phyloP scores from a whole-genome alignment of 2,113 vertebrate species.

The Craseonycteris thonglongyai region DNA sequence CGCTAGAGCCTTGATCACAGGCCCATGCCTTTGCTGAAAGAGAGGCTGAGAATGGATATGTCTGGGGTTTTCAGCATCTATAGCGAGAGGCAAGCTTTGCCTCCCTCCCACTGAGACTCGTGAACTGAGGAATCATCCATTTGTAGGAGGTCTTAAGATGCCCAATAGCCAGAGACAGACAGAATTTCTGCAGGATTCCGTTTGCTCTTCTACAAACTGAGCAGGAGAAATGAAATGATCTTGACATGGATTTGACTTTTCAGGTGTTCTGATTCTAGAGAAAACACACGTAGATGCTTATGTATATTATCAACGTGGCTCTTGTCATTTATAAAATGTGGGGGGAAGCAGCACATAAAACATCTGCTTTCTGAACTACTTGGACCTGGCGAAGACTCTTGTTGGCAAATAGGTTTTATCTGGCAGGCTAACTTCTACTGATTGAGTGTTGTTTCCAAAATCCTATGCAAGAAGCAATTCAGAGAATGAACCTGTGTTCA shows the following conservation, averaged over 20 bases:
- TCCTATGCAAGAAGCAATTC: not conserved
- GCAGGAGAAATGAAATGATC: not conserved
- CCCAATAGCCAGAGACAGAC: not conserved
- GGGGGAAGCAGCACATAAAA: not conserved
- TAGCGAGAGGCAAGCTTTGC: not conserved
- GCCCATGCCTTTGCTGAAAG: not conserved
- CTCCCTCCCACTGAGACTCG: not conserved
- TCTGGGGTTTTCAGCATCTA: not conserved
- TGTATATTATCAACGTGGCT: not conserved
- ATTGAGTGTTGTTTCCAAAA: not conserved
- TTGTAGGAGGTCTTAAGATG: not conserved
- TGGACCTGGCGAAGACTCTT: not conserved
- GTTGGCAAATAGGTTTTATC: not conserved
- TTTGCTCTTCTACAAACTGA: not conserved
- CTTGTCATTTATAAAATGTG: not conserved
- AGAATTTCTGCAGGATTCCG: not conserved
- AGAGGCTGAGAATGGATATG: not conserved
- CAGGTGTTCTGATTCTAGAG: not conserved
- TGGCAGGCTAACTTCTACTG: not conserved
- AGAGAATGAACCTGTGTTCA: not conserved
- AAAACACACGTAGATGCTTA: not conserved
- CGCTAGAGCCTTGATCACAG: not conserved
- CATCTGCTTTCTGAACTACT: not conserved
- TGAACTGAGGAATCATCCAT: not conserved
- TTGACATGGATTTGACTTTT: conserved; percentile 3